Evolutionary conservation across 2,888 invertebrate genomes (phyloP), one percentile per base, ranked within the genome.

Genomic region (Netelia virgata): DNA sequence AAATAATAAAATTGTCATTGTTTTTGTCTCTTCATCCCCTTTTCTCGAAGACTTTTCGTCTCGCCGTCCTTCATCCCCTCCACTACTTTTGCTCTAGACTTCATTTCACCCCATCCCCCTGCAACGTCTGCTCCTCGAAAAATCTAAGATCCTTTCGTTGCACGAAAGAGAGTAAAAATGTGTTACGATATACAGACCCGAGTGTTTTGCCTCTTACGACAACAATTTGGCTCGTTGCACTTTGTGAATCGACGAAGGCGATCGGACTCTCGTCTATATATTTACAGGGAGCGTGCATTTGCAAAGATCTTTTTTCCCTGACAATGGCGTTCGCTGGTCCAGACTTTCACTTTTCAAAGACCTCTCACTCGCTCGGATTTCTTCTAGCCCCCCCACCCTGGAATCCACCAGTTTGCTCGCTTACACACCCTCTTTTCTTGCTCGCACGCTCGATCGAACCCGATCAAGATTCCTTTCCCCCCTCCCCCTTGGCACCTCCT

Each of bases 391-490:
- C 80, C 73, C 61, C 61, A 50, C 28, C 14, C 10, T 68, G 20
- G 63, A 73, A 50, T 74, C 77, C 72, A 41, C 69, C 53, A 11
- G 61, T 57, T 63, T 43, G 23, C 69, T 77, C 50, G 69, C 59
- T 74, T 80, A 70, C 80, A 63, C 81, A 74, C 73, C 63, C 86
- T 75, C 72, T 84, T 77, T 83, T 86, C 79, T 86, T 86, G 61
- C 81, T 69, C 70, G 87, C 84, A 89, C 88, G 90, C 87, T 89
- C 88, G 90, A 90, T 91, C 89, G 88, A 87, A 82, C 87, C 79
- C 89, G 90, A 91, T 90, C 89, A 88, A 88, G 89, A 90, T 91
- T 87, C 87, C 81, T 87, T 86, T 84, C 86, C 84, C 61, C 75
- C 82, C 81, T 83, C 28, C 47, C 72, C 79, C 81, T 74, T 68